Evolutionary conservation across 2,888 invertebrate species (phyloP).

Genomic region (Eutolmus rufibarbis): DNA sequence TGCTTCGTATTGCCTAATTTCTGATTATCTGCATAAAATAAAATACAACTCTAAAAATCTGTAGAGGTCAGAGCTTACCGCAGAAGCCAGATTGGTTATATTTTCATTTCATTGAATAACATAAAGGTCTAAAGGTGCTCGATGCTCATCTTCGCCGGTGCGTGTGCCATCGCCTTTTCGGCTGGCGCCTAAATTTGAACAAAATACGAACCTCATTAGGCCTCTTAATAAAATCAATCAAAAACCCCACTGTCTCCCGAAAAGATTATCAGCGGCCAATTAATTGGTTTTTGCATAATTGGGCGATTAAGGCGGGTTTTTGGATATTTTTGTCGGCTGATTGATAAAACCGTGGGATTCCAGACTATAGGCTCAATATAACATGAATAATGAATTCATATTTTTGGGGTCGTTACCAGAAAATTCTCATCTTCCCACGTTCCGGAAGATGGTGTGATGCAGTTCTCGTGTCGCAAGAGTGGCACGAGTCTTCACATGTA

Average conservation of each 20-base stretch:
- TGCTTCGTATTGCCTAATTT: background rate
- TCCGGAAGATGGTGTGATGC: background rate
- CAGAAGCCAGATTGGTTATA: background rate
- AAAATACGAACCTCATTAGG: background rate
- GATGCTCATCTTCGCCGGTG: background rate
- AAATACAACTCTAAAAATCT: background rate
- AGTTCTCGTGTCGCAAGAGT: background rate
- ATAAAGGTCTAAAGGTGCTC: background rate
- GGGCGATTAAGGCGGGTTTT: background rate
- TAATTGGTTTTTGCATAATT: slow-evolving; percentile 34
- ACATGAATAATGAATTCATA: background rate
- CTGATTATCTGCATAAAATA: background rate
- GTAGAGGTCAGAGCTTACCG: background rate
- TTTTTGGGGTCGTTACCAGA: background rate
- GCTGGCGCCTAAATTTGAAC: background rate
- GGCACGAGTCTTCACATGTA: background rate
- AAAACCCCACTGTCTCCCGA: background rate
- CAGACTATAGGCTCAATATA: background rate
- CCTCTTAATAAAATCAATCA: background rate
- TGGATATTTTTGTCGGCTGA: background rate
- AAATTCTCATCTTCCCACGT: background rate
- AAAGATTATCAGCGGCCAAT: background rate
- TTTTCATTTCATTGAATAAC: background rate
- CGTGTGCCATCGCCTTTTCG: background rate
- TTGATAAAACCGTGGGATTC: slow-evolving; percentile 17